phyloP scores from a whole-genome alignment of 2,888 invertebrate species.

The Corythucha ciliata region DNA sequence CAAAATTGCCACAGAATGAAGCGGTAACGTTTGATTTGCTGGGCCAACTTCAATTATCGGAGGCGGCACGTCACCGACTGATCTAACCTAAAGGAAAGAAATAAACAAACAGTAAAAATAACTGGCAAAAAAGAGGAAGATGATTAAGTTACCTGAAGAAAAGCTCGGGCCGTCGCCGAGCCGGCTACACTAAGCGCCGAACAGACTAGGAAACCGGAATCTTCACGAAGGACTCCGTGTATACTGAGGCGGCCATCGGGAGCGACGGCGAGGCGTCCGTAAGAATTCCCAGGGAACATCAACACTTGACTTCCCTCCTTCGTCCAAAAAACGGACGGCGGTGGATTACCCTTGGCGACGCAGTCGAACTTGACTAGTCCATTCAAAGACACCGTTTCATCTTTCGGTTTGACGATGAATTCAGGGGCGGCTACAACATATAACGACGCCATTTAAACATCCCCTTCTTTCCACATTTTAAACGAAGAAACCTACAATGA shows the following conservation, averaged over 20 bases:
- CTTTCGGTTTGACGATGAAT: conserved; percentile 73
- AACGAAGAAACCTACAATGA: conserved; percentile 63
- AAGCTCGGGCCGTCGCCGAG: conserved; percentile 74
- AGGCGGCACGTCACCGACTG: conserved; percentile 67
- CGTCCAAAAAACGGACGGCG: conserved; percentile 90
- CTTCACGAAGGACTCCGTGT: conserved; percentile 50
- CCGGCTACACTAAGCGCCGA: conserved; percentile 93
- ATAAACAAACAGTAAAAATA: background rate
- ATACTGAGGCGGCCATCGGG: conserved; percentile 53
- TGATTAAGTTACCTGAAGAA: conserved; percentile 60
- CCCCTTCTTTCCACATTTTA: too few species aligned
- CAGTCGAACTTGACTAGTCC: conserved; percentile 83
- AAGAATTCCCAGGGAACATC: conserved; percentile 68
- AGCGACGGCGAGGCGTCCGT: conserved; percentile 56
- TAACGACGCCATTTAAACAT: too few species aligned
- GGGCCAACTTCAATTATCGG: conserved; percentile 72
- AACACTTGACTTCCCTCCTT: conserved; percentile 74
- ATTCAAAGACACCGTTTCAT: conserved; percentile 76
- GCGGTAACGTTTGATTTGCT: conserved; percentile 76
- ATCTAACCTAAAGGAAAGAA: conserved; percentile 50
- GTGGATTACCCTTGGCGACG: conserved; percentile 80
- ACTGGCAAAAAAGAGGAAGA: background rate
- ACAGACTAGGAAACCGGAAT: conserved; percentile 80
- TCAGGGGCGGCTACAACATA: conserved; percentile 76
- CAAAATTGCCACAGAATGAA: conserved; percentile 64